These are phyloP conservation scores for Hirtodrosophila confusa DNA, from an alignment of 2,888 invertebrate genomes.

Conservation along the genomic window DNA sequence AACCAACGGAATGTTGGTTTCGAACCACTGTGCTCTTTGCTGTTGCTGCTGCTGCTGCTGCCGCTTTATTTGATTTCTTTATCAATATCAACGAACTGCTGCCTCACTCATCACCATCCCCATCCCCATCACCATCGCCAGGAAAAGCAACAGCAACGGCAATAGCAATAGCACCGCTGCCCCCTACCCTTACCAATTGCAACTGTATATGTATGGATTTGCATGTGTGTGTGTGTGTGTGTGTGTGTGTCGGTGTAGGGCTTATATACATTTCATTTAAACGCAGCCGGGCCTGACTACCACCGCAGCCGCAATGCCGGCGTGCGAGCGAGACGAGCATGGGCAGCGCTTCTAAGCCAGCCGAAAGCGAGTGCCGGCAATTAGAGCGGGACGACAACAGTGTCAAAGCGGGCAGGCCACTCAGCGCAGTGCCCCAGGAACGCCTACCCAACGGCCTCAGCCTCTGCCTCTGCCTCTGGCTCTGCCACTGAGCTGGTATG, in stretches of 20 bases:
- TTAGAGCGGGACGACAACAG: constrained; percentile 50
- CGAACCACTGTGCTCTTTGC: constrained; percentile 47
- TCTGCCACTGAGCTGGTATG: constrained; percentile 45
- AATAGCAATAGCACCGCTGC: background rate
- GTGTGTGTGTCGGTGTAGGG: constrained; percentile 37
- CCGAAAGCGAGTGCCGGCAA: background rate
- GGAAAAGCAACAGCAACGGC: too few species aligned
- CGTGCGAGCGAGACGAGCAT: constrained; percentile 37
- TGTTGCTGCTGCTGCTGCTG: constrained; percentile 23
- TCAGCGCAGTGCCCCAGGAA: constrained; percentile 64
- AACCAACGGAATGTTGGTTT: background rate
- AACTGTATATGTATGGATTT: constrained; percentile 47
- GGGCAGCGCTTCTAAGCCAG: background rate
- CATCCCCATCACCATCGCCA: background rate
- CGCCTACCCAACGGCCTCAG: constrained; percentile 65
- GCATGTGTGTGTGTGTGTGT: constrained; percentile 10
- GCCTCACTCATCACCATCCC: constrained; percentile 42
- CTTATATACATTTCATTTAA: constrained; percentile 79
- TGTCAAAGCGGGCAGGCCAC: constrained; percentile 64
- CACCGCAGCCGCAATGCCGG: constrained; percentile 64
- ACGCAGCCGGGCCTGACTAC: constrained; percentile 70
- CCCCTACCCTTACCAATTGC: constrained; percentile 29
- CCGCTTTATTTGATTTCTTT: constrained; percentile 78
- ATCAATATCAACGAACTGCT: constrained; percentile 76
- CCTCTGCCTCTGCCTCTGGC: constrained; percentile 2